Percentiles rank a stretch among this genome's conserved stretches.
These are phyloP conservation scores for Dorcus hopei DNA, from an alignment of 2,888 invertebrate genomes.

Conservation along the genomic window DNA sequence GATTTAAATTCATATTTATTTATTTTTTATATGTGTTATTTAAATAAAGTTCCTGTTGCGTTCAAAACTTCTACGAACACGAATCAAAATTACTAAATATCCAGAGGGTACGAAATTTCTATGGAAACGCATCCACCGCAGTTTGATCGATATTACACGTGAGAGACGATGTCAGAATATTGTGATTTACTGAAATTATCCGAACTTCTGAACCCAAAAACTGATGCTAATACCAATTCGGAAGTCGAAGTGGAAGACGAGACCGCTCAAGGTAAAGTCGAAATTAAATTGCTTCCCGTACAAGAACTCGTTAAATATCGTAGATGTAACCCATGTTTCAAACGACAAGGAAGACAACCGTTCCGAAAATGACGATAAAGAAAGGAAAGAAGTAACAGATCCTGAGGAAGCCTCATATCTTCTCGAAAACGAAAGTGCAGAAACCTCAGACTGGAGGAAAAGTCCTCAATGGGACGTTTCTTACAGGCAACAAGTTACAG, in stretches of 20 bases:
- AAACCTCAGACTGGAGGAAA: conserved; percentile 58
- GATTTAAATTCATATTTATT: too few relatives aligned
- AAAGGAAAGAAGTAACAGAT: conserved; percentile 5
- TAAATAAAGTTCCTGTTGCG: too few relatives aligned
- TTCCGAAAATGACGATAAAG: not conserved
- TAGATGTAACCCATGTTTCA: conserved; percentile 41
- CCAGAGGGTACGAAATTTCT: too few relatives aligned
- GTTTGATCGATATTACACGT: conserved; percentile 8
- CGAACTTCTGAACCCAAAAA: conserved; percentile 39
- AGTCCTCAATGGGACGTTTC: conserved; percentile 74
- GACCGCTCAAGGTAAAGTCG: conserved; percentile 6
- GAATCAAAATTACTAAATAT: too few relatives aligned
- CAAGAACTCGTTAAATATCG: not conserved
- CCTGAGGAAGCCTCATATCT: conserved; percentile 11
- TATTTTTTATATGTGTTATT: too few relatives aligned
- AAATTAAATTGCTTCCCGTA: not conserved
- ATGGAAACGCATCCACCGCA: not conserved
- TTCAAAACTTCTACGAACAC: too few relatives aligned
- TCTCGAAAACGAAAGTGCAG: conserved; percentile 9
- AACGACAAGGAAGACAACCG: not conserved
- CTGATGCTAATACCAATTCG: conserved; percentile 35
- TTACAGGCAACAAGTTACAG: conserved; percentile 80
- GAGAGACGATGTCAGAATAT: conserved; percentile 31
- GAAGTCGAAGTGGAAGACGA: conserved; percentile 34
- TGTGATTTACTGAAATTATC: conserved; percentile 41